Base-by-base conservation (phyloP, 2,888 invertebrate species). In the Brachyopa scutellaris region DNA sequence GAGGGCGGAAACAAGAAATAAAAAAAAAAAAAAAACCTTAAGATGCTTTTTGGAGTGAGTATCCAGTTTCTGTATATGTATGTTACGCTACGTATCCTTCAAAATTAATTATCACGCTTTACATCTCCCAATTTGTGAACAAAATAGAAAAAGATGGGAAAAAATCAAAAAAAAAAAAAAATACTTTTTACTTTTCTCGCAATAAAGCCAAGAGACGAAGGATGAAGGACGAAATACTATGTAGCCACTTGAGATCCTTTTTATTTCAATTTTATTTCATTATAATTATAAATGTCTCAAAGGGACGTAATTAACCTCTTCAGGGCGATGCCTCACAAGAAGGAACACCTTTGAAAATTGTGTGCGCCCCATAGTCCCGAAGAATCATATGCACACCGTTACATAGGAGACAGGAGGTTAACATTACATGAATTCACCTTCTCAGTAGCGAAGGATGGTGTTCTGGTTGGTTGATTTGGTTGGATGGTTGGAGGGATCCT, bases 211-310 rank as follows among this genome's bases (percentile, higher is more conserved):
- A 55, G 67, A 69, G 67, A 62, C 62, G 40, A 57, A 31, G 67
- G 49, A 57, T 57, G 80, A 82, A 64, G 74, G 76, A 70, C 69
- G 76, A 82, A 80, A 82, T 77, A 72, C 82, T 77, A 72, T 82
- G 77, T 72, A 72, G 77, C 82, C 77, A 82, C 82, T 82, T 11
- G 77, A 82, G 70, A 82, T 82, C 66, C 82, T 82, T 77, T 82
- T 82, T 82, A 82, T 82, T 82, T 82, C 70, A 82, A 82, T 82
- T 82, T 72, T 82, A 82, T 82, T 82, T 82, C 77, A 82, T 82
- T 82, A 82, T 82, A 82, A 82, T 82, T 82, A 82, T 82, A 82
- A 82, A 82, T 82, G 77, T 82, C 82, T 82, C 82, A 82, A 82
- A 82, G 82, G 82, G 70, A 82, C 82, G 82, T 82, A 82, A 82